Evolutionary conservation across 2,797 vertebrate species (phyloP).

Genomic region (Gymnodraco acuticeps): DNA sequence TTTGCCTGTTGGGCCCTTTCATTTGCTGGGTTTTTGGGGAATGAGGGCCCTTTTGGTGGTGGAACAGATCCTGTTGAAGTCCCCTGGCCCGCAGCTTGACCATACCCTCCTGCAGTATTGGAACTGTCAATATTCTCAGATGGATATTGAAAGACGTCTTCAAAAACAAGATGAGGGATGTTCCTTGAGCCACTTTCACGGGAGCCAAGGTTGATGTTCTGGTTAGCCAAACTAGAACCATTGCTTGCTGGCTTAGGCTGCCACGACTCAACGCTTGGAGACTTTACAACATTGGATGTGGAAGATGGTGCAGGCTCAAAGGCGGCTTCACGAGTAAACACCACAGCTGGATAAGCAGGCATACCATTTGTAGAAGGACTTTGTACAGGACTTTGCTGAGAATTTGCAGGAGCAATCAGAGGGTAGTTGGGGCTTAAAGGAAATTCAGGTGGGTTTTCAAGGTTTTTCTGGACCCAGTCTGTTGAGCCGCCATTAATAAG

Average conservation of each 20-base stretch:
- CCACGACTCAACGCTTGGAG: neutral
- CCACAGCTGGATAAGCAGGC: neutral
- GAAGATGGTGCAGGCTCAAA: neutral
- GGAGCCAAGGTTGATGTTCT: neutral
- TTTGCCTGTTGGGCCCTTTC: fast-evolving
- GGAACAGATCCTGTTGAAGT: neutral
- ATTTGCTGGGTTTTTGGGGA: neutral
- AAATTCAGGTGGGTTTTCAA: constrained; percentile 14
- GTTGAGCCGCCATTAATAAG: neutral
- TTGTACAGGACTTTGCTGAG: no score
- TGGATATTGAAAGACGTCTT: constrained; percentile 32
- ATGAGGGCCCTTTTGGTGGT: neutral
- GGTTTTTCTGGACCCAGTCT: constrained; percentile 3
- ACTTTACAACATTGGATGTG: neutral
- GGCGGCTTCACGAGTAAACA: neutral
- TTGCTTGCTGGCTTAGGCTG: neutral
- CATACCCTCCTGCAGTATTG: neutral
- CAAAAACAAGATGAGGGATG: neutral
- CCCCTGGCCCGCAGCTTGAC: no score
- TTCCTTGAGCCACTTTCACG: no score
- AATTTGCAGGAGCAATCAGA: fast-evolving
- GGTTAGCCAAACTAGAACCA: neutral
- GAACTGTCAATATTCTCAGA: neutral
- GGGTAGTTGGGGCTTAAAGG: constrained; percentile 8
- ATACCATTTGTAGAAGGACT: neutral